phyloP scores from a whole-genome alignment of 2,113 vertebrate genomes.

The Ammodytes marinus region DNA sequence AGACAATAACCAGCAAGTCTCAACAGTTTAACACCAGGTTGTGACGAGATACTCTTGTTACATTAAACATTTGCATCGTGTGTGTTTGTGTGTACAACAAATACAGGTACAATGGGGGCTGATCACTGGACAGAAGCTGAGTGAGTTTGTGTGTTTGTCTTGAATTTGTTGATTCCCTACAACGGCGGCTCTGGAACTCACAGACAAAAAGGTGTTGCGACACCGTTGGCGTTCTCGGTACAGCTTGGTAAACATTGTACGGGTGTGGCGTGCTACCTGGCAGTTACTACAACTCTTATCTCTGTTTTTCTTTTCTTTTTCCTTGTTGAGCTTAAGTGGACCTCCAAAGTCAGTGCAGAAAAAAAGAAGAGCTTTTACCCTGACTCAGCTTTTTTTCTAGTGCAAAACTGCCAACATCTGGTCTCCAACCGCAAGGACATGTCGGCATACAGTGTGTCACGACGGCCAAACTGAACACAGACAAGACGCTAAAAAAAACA shows the following conservation, averaged over 20 bases:
- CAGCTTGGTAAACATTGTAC: constrained; percentile 58
- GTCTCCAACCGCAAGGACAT: constrained; percentile 33
- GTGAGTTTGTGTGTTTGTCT: constrained; percentile 14
- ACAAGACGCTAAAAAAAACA: constrained; percentile 33
- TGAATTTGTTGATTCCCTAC: constrained; percentile 23
- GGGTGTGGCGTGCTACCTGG: constrained; percentile 57
- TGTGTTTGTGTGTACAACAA: constrained; percentile 44
- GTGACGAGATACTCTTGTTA: constrained; percentile 35
- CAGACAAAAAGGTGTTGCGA: constrained; percentile 34
- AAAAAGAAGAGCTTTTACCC: constrained; percentile 25
- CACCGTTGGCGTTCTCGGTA: constrained; percentile 25
- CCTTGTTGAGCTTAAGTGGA: constrained; percentile 32
- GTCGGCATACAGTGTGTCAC: constrained; percentile 23
- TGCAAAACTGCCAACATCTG: constrained; percentile 66
- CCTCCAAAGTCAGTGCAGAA: constrained; percentile 32
- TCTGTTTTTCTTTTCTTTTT: neutral
- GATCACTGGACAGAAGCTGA: constrained; percentile 52
- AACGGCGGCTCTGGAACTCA: constrained; percentile 12
- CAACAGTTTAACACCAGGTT: constrained; percentile 49
- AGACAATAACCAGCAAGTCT: constrained; percentile 61
- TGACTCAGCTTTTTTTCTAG: constrained; percentile 51
- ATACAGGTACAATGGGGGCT: constrained; percentile 16
- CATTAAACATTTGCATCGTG: constrained; percentile 55
- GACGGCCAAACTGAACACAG: constrained; percentile 35
- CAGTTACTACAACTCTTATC: constrained; percentile 36